Conservation (phyloP, 2,888 invertebrate species). For the Petrolisthes manimaculis region DNA sequence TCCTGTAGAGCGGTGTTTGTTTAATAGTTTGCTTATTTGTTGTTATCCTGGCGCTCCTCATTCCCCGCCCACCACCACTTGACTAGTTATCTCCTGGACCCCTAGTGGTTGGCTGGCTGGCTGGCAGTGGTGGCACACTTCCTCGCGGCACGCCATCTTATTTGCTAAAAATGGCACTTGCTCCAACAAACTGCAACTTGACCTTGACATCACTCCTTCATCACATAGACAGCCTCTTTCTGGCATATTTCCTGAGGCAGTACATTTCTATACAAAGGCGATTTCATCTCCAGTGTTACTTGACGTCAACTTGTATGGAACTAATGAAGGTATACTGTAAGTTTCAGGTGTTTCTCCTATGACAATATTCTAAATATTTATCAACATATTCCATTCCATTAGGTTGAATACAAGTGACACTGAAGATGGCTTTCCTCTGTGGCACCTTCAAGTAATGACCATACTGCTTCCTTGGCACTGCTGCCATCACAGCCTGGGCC, state of each 20-base stretch:
- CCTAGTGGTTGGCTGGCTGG: conserved; percentile 49
- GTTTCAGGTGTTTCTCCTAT: conserved; percentile 42
- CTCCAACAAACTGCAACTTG: conserved; percentile 39
- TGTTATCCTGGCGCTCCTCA: conserved; percentile 7
- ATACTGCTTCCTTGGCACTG: conserved; percentile 50
- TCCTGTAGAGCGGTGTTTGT: conserved; percentile 35
- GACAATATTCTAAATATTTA: conserved; percentile 25
- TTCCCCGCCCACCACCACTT: conserved; percentile 55
- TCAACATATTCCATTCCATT: conserved; percentile 28
- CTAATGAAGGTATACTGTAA: conserved; percentile 17
- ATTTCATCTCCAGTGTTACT: conserved; percentile 51
- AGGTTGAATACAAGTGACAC: conserved; percentile 54
- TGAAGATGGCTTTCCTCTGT: conserved; percentile 36
- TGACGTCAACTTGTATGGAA: conserved; percentile 39
- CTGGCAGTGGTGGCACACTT: conserved; percentile 38
- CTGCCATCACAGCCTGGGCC: conserved; percentile 52
- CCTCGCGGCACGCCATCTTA: conserved; percentile 45
- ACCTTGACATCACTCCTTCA: conserved; percentile 46
- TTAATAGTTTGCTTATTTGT: conserved; percentile 10
- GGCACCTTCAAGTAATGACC: conserved; percentile 43
- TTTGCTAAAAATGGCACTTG: conserved; percentile 59
- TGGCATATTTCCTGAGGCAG: conserved; percentile 56
- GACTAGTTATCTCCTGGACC: conserved; percentile 61
- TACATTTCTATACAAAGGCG: conserved; percentile 42
- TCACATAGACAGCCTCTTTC: conserved; percentile 41